Conservation (phyloP, 1,140 invertebrate genomes). For the Drosophila nigrodunni region DNA sequence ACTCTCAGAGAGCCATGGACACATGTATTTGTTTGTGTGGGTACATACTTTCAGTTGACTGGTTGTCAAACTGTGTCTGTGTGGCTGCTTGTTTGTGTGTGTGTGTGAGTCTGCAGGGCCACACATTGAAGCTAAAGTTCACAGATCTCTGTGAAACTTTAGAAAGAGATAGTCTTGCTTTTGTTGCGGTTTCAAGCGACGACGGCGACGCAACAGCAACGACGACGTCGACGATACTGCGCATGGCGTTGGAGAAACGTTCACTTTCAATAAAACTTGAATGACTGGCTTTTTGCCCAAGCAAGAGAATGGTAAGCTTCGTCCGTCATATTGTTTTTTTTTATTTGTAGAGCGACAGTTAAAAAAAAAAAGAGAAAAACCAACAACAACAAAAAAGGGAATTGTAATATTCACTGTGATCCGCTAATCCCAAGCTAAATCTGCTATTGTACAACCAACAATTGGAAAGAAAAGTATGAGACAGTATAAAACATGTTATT, state of each 20-base stretch:
- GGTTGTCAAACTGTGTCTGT: constrained; percentile 17
- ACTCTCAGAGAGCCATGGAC: not conserved
- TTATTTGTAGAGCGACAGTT: constrained; percentile 5
- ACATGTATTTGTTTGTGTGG: not conserved
- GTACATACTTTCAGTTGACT: constrained; percentile 9
- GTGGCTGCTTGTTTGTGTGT: not conserved
- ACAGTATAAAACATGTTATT: not conserved
- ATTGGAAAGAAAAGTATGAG: not conserved
- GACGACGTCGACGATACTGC: constrained; percentile 22
- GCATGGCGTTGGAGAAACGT: constrained; percentile 74
- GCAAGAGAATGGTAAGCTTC: constrained; percentile 65
- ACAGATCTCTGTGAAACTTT: constrained; percentile 74
- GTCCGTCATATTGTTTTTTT: constrained; percentile 29
- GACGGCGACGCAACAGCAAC: too few relatives aligned
- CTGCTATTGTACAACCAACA: not conserved
- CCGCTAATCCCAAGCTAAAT: not conserved
- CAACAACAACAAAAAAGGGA: constrained; percentile 2
- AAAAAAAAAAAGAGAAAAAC: constrained; percentile 14
- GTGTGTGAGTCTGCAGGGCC: constrained; percentile 57
- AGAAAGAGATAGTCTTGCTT: constrained; percentile 79
- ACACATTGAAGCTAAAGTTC: constrained; percentile 76
- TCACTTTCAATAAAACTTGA: constrained; percentile 82
- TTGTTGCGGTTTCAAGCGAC: constrained; percentile 65
- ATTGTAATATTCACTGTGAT: constrained; percentile 15
- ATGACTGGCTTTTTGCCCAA: constrained; percentile 74